Conservation (phyloP, 2,113 vertebrate genomes). For the Natator depressus region DNA sequence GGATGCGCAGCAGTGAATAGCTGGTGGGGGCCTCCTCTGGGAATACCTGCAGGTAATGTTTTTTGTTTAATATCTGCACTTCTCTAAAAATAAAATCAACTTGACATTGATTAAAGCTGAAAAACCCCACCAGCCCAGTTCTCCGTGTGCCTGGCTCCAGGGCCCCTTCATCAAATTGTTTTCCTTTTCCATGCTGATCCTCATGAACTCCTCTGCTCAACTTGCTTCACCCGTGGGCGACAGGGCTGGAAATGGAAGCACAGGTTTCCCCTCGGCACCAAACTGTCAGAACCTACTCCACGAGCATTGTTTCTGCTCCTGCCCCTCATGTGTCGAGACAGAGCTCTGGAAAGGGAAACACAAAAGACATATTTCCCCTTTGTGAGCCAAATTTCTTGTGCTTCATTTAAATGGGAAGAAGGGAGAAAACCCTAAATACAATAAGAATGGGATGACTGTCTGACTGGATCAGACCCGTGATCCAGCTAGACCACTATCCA, state of each 20-base stretch:
- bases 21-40: background rate
- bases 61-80: slow-evolving; percentile 37
- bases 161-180: slow-evolving; percentile 79
- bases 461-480: background rate
- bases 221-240: slow-evolving; percentile 58
- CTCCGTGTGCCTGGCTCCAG: slow-evolving; percentile 68
- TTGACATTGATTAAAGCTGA: slow-evolving; percentile 80
- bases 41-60: slow-evolving; percentile 47
- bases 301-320: background rate
- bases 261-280: slow-evolving; percentile 45
- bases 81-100: slow-evolving; percentile 73
- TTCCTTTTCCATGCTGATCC: slow-evolving; percentile 66
- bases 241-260: slow-evolving; percentile 75
- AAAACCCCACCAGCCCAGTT: slow-evolving; percentile 70
- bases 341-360: slow-evolving; percentile 43
- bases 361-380: background rate
- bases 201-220: slow-evolving; percentile 43
- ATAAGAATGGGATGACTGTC: background rate
- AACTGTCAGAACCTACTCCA: slow-evolving; percentile 64
- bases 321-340: background rate
- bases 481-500: background rate
- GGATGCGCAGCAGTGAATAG: background rate
- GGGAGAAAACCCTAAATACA: background rate
- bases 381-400: background rate
- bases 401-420: background rate